Evolutionary conservation across 2,888 invertebrate genomes (phyloP), one percentile per base, ranked within the genome.

Genomic region (Drosophila meridionalis): DNA sequence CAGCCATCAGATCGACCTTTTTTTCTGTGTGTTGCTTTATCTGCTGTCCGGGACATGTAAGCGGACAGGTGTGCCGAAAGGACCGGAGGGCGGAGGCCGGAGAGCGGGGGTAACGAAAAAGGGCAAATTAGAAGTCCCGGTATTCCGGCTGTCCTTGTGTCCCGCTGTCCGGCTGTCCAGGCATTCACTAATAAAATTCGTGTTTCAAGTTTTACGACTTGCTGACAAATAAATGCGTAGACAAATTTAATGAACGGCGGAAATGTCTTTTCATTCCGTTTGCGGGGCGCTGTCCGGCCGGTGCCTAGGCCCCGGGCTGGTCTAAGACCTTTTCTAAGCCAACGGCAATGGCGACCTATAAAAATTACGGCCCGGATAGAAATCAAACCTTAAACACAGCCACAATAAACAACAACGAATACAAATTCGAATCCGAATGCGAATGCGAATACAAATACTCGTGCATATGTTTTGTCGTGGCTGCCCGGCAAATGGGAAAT

Each of bases 221-320:
- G 91, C 80, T 91, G 91, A 91, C 90, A 91, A 90, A 91, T 91
- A 91, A 90, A 80, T 87, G 90, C 88, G 83, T 79, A 76, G 80
- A 91, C 90, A 83, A 91, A 91, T 91, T 92, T 89, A 92, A 92
- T 92, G 91, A 89, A 80, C 73, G 86, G 58, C 91, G 88, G 90
- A 90, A 91, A 90, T 82, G 81, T 83, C 89, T 80, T 85, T 88
- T 73, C 76, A 70, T 83, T 82, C 56, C 42, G 65, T 66, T 80
- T 67, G 69, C 45, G 8, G 50, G 14, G 6, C 2, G 62, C 43
- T 76, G 68, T 59, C 62, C 57, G 63, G 47, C 65, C 40, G 56
- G 20, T 82, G 74, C 78, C 83, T 11, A 28, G 45, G 59, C 59
- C 40, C 30, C 20, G 45, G 42, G 36, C 20, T 20, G 20, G 34